Base-by-base conservation (phyloP, 2,113 vertebrate genomes). In the Electrona antarctica region DNA sequence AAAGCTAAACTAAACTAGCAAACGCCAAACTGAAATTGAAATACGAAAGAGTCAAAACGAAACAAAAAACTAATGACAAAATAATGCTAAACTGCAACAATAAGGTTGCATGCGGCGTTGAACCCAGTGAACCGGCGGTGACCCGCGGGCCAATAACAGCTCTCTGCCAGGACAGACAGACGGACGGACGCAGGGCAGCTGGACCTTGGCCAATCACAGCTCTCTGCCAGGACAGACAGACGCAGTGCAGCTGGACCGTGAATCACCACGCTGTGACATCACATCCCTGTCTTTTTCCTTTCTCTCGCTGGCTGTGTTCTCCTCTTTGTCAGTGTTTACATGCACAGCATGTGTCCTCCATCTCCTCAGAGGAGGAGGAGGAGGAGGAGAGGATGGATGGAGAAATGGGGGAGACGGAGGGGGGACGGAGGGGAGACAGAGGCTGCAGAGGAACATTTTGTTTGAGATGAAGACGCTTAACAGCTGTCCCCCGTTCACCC, bases 311-410 rank as follows among this genome's bases (percentile, higher is more conserved):
- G 67, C 72, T 74, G 69, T 71, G 63, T 76, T 61, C 46, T 60
- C 73, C 60, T 49, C 79, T 85, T 74, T 73, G 73, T 83, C 55
- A 71, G 65, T 86, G 87, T 87, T 91, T 91, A 91, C 84, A 71
- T 84, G 76, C 74, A 66, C 84, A 76, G 87, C 84, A 85, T 87
- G 84, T 85, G 83, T 87, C 79, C 65, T 60, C 67, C 62, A 66
- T 81, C 69, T 72, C 71, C 21, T 21, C 21, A 21, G 21, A 21
- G 21, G 21, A 21, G 21, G 21, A 21, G 21, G 21, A 21, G 21
- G 21, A 21, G 41, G 54, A 75, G 74, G 63, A 83, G 71, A 28
- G 21, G 56, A 80, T 77, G 68, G 67, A 60, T 77, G 72, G 77
- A 79, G 76, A 81, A 84, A 81, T 71, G 82, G 3, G 15, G 63